phyloP scores from a whole-genome alignment of 2,888 invertebrate genomes.

The Philonicus albiceps region DNA sequence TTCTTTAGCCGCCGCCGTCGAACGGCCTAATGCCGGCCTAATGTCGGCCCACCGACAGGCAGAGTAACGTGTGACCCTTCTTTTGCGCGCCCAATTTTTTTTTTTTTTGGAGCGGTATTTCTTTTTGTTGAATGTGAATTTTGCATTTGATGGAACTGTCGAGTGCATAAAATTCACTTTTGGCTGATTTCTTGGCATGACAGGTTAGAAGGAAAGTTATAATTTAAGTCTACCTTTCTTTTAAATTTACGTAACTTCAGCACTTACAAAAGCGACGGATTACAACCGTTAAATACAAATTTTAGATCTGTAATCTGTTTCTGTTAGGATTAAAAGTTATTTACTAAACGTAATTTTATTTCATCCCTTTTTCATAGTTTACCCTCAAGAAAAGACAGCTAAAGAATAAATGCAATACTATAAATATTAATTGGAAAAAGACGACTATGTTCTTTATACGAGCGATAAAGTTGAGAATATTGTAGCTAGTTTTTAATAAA shows the following conservation, averaged over 20 bases:
- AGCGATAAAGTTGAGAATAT: too few species aligned
- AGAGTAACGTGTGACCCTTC: not conserved
- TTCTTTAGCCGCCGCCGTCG: not conserved
- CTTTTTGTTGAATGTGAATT: not conserved
- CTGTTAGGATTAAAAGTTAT: too few species aligned
- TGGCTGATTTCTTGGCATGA: not conserved
- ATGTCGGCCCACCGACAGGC: not conserved
- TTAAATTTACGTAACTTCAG: not conserved
- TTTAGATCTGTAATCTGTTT: too few species aligned
- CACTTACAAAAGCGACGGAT: too few species aligned
- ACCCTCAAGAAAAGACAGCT: too few species aligned
- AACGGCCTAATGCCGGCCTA: conserved; percentile 17
- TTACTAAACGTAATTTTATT: too few species aligned
- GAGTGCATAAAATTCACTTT: not conserved
- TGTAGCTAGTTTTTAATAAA: too few species aligned
- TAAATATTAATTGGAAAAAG: too few species aligned
- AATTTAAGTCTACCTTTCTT: not conserved
- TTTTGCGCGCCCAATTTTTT: not conserved
- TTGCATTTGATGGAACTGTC: not conserved
- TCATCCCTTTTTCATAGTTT: too few species aligned
- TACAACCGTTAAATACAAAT: too few species aligned
- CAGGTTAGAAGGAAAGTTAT: not conserved
- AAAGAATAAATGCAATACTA: too few species aligned
- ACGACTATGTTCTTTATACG: too few species aligned
- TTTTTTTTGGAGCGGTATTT: not conserved